Conservation (phyloP, 2,888 invertebrate species). For the Myopa testacea region DNA sequence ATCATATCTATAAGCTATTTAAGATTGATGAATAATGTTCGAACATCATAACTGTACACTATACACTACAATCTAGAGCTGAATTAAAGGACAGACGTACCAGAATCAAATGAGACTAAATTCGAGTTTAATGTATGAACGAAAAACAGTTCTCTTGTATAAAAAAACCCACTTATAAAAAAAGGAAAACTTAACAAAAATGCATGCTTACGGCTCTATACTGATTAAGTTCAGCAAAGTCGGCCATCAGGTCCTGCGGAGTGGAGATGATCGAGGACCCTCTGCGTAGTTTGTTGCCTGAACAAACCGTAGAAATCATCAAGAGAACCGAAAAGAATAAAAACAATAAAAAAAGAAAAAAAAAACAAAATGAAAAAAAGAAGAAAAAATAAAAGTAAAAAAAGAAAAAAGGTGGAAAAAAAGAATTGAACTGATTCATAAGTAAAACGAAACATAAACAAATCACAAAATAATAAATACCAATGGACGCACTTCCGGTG, state of each 20-base stretch:
- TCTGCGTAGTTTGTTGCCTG: slow-evolving; percentile 67
- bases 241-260: slow-evolving; percentile 50
- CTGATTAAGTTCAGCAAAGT: slow-evolving; percentile 67
- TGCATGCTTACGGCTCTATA: slow-evolving; percentile 68
- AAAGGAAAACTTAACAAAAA: slow-evolving; percentile 50
- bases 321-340: slow-evolving; percentile 17
- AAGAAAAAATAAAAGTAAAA: slow-evolving; percentile 38
- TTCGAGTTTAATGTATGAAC: too few relatives aligned
- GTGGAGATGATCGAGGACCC: slow-evolving; percentile 60
- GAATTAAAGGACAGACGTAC: too few relatives aligned
- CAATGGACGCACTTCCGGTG: slow-evolving; percentile 61
- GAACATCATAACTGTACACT: too few relatives aligned
- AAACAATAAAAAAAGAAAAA: slow-evolving; percentile 35
- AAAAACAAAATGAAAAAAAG: slow-evolving; percentile 39
- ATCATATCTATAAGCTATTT: too few relatives aligned
- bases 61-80: too few relatives aligned
- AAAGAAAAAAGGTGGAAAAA: slow-evolving; percentile 33
- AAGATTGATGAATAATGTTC: too few relatives aligned
- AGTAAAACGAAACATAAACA: slow-evolving; percentile 22
- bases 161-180: neutral
- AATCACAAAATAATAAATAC: slow-evolving; percentile 57
- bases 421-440: slow-evolving; percentile 28
- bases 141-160: too few relatives aligned
- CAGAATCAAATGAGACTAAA: too few relatives aligned
- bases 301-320: slow-evolving; percentile 26